Base-by-base conservation (phyloP, 2,888 invertebrate species). In the Apotomis betuletana region DNA sequence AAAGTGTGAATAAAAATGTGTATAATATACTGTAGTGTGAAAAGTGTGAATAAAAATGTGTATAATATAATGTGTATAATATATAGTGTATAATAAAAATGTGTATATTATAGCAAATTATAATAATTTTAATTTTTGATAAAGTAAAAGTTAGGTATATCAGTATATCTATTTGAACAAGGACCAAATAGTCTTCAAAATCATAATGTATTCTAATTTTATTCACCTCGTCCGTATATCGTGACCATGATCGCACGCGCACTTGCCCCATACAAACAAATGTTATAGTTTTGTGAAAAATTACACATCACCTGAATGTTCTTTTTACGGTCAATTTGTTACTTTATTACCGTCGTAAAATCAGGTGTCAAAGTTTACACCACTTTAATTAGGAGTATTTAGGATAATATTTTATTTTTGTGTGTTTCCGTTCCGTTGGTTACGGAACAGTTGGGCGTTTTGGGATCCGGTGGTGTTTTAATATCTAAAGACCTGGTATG, bases 281-380 rank as follows among this genome's bases (percentile, higher is more conserved):
- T 86, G 85, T 82, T 83, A 75, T 67, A 65, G 73, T 78, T 79
- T 76, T 60, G 79, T 83, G 79, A 85, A 82, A 80, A 80, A 84
- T 76, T 78, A 75, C 78, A 78, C 79, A 76, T 81, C 78, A 74
- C 65, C 54, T 68, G 46, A 68, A 64, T 71, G 62, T 57, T 75
- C 67, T 75, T 84, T 85, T 85, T 82, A 87, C 80, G 81, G 82
- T 79, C 80, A 84, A 86, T 87, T 87, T 81, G 80, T 83, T 80
- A 77, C 80, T 85, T 87, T 85, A 84, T 82, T 81, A 77, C 76
- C 8, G 41, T 76, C 76, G 83, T 88, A 85, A 87, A 87, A 87
- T 86, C 85, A 86, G 84, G 88, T 87, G 87, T 83, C 83, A 79
- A 70, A 81, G 74, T 83, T 84, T 80, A 84, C 83, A 81, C 83